A percentile compares a stretch with the other conserved stretches of the same genome.
Conservation (phyloP, 2,113 vertebrate genomes). For the Mungos mungo region DNA sequence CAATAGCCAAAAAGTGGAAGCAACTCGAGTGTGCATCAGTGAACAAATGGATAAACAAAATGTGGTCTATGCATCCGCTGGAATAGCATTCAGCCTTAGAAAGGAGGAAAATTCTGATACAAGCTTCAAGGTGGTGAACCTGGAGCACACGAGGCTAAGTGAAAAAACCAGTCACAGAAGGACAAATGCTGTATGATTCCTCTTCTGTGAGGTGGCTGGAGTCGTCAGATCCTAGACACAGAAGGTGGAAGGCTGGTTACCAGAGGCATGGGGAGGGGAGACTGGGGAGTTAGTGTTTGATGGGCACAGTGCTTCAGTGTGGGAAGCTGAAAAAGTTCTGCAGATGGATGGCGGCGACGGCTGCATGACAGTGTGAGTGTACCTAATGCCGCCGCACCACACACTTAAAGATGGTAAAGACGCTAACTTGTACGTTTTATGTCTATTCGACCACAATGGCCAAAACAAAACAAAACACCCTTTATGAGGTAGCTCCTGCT, state of each 20-base stretch:
- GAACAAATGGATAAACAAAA: not conserved
- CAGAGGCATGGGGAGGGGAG: not conserved
- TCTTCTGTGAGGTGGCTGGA: not conserved
- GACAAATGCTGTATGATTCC: not conserved
- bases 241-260: not conserved
- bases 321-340: not conserved
- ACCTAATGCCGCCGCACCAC: not conserved
- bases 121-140: not conserved
- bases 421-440: not conserved
- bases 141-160: not conserved
- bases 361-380: not conserved
- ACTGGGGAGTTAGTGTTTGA: not conserved
- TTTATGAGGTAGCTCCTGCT: not conserved
- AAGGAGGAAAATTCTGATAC: not conserved
- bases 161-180: not conserved
- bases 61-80: rapidly evolving
- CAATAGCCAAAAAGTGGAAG: not conserved
- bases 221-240: not conserved
- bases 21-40: not conserved
- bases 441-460: not conserved
- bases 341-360: not conserved
- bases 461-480: not conserved
- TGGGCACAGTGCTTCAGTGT: not conserved
- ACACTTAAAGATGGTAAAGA: not conserved
- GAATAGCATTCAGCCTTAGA: not conserved